Base-by-base conservation (phyloP, 2,888 invertebrate genomes). In the Crepidodera aurea region DNA sequence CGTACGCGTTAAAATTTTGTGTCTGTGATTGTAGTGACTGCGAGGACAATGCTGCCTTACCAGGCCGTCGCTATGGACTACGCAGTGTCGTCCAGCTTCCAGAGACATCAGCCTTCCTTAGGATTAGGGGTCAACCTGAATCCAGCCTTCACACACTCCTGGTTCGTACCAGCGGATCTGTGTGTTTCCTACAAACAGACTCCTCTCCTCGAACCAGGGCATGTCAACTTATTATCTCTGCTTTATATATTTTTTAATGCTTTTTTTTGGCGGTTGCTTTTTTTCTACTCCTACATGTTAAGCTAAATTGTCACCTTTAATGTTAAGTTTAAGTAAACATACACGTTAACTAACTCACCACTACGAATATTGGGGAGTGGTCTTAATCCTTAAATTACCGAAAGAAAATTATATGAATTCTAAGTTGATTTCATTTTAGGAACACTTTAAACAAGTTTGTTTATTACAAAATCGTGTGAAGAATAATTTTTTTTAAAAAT, bases 91-190 rank as follows among this genome's bases (percentile, higher is more conserved):
- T 80, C 82, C 65, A 78, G 74, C 73, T 80, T 76, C 69, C 75
- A 73, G 68, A 70, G 73, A 60, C 74, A 85, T 58, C 76, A 75
- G 58, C 73, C 80, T 57, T 78, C 80, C 63, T 77, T 81, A 64
- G 83, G 80, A 75, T 81, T 81, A 78, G 81, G 81, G 71, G 80
- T 85, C 84, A 87, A 83, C 85, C 87, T 81, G 86, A 88, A 81
- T 70, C 89, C 94, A 79, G 90, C 91, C 79, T 94, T 94, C 87
- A 91, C 93, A 82, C 94, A 94, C 88, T 94, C 94, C 86, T 94
- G 94, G 94, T 92, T 94, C 89, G 93, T 93, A 84, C 90, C 91
- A 86, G 92, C 92, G 90, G 93, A 93, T 87, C 89, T 93, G 86
- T 93, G 93, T 89, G 89, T 92, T 88, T 91, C 92, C 85, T 89